Conservation (phyloP, 2,113 vertebrate genomes). For the Benitochromis conjunctus region DNA sequence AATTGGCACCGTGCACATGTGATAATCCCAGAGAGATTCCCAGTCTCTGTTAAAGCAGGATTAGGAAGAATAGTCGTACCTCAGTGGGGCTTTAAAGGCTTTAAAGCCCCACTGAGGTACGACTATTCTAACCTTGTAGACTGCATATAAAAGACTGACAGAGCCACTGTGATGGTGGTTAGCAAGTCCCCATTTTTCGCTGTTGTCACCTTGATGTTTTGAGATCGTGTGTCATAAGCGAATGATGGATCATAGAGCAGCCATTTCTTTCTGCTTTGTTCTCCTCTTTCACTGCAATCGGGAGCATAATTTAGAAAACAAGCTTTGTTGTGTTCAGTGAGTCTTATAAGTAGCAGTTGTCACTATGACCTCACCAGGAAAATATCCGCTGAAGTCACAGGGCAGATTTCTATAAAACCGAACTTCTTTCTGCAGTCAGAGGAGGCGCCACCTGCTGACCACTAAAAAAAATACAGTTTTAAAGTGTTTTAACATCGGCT, state of each 20-base stretch:
- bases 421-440: not conserved
- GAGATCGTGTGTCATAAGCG: not conserved
- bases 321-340: not conserved
- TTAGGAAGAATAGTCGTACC: not conserved
- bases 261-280: not conserved
- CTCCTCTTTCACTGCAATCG: not conserved
- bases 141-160: not conserved
- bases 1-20: not conserved
- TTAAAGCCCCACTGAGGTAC: not conserved
- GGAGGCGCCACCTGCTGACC: not conserved
- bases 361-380: not conserved
- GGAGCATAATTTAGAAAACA: not conserved
- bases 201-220: not conserved
- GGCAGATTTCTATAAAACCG: not conserved
- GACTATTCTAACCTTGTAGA: not conserved
- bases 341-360: not conserved
- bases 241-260: not conserved
- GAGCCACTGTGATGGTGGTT: not conserved
- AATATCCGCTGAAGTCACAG: not conserved
- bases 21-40: slow-evolving; percentile 1
- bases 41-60: not conserved
- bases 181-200: not conserved
- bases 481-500: not conserved
- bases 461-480: not conserved
- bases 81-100: not conserved